phyloP scores from a whole-genome alignment of 2,113 vertebrate species.

The Parotia lawesii region DNA sequence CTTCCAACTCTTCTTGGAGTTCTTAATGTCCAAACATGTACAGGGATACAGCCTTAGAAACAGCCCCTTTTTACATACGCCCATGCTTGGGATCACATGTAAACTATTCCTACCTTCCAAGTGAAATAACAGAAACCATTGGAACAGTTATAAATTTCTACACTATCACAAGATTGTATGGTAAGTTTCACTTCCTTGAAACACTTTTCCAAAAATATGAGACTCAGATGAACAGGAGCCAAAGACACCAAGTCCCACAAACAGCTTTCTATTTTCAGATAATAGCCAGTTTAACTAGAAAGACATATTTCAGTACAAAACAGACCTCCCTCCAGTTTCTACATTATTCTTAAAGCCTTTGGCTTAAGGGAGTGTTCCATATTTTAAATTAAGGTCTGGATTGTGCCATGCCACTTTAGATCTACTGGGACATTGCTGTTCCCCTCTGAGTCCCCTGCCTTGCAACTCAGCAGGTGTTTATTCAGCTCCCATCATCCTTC shows the following conservation, averaged over 20 bases:
- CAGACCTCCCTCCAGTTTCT: neutral
- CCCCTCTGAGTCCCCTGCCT: neutral
- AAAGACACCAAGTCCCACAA: neutral
- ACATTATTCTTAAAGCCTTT: neutral
- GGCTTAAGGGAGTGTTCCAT: neutral
- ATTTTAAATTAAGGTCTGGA: neutral
- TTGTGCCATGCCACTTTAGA: neutral
- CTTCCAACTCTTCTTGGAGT: neutral
- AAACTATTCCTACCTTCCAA: neutral
- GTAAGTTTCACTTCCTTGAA: neutral
- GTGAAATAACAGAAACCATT: neutral
- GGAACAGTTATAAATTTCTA: neutral
- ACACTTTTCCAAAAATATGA: neutral
- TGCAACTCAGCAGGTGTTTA: neutral
- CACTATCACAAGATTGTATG: neutral
- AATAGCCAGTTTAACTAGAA: neutral
- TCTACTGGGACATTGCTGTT: neutral
- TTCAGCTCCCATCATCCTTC: neutral
- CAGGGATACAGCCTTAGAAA: neutral
- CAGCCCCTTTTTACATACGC: neutral
- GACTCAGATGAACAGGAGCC: neutral
- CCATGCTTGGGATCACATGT: neutral
- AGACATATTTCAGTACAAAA: neutral
- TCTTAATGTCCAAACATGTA: neutral
- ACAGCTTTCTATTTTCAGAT: neutral